Conservation (phyloP, 2,797 vertebrate species). For the Chrysocyon brachyurus region DNA sequence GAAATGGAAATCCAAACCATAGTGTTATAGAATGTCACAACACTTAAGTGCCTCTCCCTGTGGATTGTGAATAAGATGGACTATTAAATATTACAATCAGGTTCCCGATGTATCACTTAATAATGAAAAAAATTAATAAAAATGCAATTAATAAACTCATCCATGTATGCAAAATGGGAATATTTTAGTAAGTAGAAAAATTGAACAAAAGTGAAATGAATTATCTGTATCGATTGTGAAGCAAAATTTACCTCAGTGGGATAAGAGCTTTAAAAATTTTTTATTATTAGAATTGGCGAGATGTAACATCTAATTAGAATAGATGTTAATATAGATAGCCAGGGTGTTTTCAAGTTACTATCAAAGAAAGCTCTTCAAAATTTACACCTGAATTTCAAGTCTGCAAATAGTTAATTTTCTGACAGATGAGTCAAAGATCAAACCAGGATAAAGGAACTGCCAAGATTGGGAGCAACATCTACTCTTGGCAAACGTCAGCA, state of each 20-base stretch:
- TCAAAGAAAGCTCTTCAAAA: constrained; percentile 30
- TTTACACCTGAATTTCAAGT: not conserved
- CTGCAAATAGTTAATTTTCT: constrained; percentile 16
- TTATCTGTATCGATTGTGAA: not conserved
- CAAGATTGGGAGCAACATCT: not conserved
- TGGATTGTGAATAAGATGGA: not conserved
- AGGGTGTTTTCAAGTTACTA: constrained; percentile 39
- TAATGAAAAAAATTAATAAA: not conserved
- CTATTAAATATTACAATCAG: not conserved
- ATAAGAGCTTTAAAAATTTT: not conserved
- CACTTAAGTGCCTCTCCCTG: not conserved
- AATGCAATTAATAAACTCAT: not conserved
- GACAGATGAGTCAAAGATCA: not conserved
- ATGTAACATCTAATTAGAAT: not conserved
- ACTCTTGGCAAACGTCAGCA: not conserved
- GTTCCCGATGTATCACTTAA: not conserved
- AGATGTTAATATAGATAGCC: not conserved
- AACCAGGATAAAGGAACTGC: not conserved
- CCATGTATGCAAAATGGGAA: not conserved
- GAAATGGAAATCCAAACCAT: not conserved
- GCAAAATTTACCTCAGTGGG: not conserved
- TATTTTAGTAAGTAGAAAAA: constrained; percentile 3
- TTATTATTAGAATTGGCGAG: not conserved
- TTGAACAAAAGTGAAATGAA: not conserved
- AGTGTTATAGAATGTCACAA: not conserved